phyloP scores from a whole-genome alignment of 2,113 vertebrate species.

The Otolemur garnettii region DNA sequence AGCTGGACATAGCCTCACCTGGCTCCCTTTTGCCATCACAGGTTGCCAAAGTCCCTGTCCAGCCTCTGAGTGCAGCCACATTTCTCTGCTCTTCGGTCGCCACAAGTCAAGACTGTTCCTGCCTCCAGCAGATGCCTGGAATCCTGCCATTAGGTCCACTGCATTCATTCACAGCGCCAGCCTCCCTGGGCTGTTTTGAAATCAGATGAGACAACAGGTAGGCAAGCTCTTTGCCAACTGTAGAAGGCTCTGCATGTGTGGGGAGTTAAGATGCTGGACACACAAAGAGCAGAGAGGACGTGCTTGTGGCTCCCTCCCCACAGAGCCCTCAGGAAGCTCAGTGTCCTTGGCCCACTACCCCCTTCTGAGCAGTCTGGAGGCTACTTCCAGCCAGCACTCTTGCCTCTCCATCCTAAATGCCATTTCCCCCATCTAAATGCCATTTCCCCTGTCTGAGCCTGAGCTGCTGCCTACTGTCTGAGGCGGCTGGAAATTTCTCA shows the following conservation, averaged over 20 bases:
- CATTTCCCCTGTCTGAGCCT: slow-evolving; percentile 65
- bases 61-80: not conserved
- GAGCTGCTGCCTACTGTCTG: slow-evolving; percentile 72
- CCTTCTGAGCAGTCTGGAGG: not conserved
- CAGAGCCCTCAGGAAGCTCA: not conserved
- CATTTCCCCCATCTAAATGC: slow-evolving; percentile 40
- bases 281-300: not conserved
- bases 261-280: not conserved
- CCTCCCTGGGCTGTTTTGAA: not conserved
- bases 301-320: accelerated
- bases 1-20: not conserved
- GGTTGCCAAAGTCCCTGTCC: not conserved
- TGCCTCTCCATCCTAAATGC: slow-evolving; percentile 48
- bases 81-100: not conserved
- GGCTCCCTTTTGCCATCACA: not conserved
- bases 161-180: accelerated
- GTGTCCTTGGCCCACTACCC: not conserved
- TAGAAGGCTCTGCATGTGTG: not conserved
- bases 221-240: not conserved
- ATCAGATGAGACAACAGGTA: not conserved
- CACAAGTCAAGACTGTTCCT: not conserved
- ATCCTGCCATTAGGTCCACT: not conserved
- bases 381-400: accelerated
- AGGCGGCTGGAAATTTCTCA: slow-evolving; percentile 85
- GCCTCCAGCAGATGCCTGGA: accelerated